Conservation (phyloP, 2,797 vertebrate species). For the Chelmon rostratus region DNA sequence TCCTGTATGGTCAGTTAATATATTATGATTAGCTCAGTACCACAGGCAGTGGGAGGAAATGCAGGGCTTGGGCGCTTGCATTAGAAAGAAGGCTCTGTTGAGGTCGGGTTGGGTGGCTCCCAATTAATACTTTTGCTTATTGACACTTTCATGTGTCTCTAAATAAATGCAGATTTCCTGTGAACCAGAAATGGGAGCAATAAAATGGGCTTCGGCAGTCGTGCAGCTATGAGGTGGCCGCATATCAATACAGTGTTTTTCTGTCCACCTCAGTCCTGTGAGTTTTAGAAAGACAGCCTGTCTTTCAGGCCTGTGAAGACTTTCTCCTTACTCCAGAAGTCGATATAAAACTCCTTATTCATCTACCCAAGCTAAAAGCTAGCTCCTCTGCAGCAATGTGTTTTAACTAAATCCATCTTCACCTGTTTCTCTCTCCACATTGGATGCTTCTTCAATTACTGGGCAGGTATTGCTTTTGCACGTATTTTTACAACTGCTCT, state of each 20-base stretch:
- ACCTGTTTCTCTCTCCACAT: constrained; percentile 51
- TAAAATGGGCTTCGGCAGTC: constrained; percentile 70
- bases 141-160: constrained; percentile 60
- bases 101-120: constrained; percentile 56
- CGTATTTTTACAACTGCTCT: constrained; percentile 82
- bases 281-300: constrained; percentile 36
- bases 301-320: constrained; percentile 1
- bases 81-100: constrained; percentile 76
- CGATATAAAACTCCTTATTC: constrained; percentile 4
- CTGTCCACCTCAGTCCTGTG: constrained; percentile 33
- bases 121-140: constrained; percentile 74
- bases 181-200: constrained; percentile 59
- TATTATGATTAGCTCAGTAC: constrained; percentile 77
- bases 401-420: constrained; percentile 51
- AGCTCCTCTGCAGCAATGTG: constrained; percentile 26
- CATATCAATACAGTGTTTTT: constrained; percentile 60
- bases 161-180: constrained; percentile 73
- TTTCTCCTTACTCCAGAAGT: neutral
- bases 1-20: constrained; percentile 77
- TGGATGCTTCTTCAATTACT: constrained; percentile 45
- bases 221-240: constrained; percentile 18
- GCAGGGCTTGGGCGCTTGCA: constrained; percentile 52
- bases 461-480: constrained; percentile 76
- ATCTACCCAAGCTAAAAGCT: constrained; percentile 4
- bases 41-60: constrained; percentile 67